Evolutionary conservation across 2,797 vertebrate species (phyloP), one percentile per base, ranked within the genome.

Genomic region (Xyrichtys novacula): DNA sequence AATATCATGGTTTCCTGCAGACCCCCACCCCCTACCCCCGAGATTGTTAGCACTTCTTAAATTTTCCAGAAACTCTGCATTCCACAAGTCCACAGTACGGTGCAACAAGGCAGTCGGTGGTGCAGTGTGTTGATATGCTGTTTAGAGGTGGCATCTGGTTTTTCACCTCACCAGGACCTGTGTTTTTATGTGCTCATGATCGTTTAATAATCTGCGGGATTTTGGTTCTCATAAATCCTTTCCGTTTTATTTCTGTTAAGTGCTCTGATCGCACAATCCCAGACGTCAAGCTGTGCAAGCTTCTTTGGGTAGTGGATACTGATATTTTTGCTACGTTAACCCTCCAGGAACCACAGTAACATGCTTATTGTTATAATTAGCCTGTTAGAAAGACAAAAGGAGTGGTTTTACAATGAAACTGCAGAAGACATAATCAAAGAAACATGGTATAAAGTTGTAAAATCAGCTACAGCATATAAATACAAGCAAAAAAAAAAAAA

Each of bases 161-260:
- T 83, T 85, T 71, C 76, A 79, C 78, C 73, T 71, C 63, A 25
- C 22, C 57, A 7, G n/a, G 52, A 22, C 61, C 54, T 44, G 17
- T 75, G 67, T 74, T 83, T 46, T 85, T 74, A 84, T 67, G 54
- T 69, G 49, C 69, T 73, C 69, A 47, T 63, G 49, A 70, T 78
- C 49, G 19, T 76, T 74, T 71, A 78, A 73, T 86, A 81, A 86
- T 83, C 79, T 36, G 49, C 44, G 16, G 63, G 71, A 57, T 87
- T 87, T 88, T 71, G 1, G 22, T 65, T 50, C 71, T 73, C 59
- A 17, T 83, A 79, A 85, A 83, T 85, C 65, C 39, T 78, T 84
- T 81, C 78, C 40, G 65, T 76, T 82, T 81, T 77, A 78, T 84
- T 81, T 64, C 57, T 26, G 25, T 78, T 76, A 81, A 77, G 74